A percentile compares a stretch with the other conserved stretches of the same genome.
Conservation (phyloP, 2,888 invertebrate genomes). For the Dermolepida albohirtum region DNA sequence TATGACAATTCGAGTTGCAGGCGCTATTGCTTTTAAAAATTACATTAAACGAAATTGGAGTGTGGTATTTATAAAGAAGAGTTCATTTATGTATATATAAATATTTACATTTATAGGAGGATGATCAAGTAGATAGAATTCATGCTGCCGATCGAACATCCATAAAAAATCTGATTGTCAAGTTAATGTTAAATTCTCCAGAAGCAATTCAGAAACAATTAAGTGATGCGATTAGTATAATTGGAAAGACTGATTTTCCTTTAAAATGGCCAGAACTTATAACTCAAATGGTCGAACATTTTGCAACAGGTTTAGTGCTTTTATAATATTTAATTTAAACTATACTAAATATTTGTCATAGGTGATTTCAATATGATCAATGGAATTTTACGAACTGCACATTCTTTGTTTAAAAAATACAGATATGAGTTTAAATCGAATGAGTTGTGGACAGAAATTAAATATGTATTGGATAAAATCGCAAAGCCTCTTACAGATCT, state of each 20-base stretch:
- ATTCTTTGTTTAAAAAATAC: conserved; percentile 96
- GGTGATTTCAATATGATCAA: conserved; percentile 96
- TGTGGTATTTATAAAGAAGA: conserved; percentile 70
- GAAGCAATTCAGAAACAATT: conserved; percentile 92
- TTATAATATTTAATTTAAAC: conserved; percentile 8
- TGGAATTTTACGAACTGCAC: conserved; percentile 93
- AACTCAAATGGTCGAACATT: conserved; percentile 92
- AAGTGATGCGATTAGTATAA: conserved; percentile 95
- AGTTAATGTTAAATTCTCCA: conserved; percentile 92
- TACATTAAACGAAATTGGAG: conserved; percentile 97
- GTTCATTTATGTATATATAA: conserved; percentile 42
- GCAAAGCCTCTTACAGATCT: conserved; percentile 94
- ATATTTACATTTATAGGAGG: conserved; percentile 64
- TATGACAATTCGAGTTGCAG: conserved; percentile 86
- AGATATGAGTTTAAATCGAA: conserved; percentile 96
- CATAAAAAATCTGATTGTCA: conserved; percentile 88
- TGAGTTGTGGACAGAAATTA: conserved; percentile 95
- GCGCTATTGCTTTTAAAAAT: conserved; percentile 96
- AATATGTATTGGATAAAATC: conserved; percentile 93
- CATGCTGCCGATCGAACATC: conserved; percentile 81
- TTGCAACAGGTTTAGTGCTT: conserved; percentile 72
- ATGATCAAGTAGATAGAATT: conserved; percentile 83
- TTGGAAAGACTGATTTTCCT: conserved; percentile 97
- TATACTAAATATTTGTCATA: conserved; percentile 57
- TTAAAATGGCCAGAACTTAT: conserved; percentile 95